Percentiles rank a stretch among this genome's conserved stretches.
These are phyloP conservation scores for Caenorhabditis afra DNA, from an alignment of 2,888 invertebrate genomes.

Conservation along the genomic window DNA sequence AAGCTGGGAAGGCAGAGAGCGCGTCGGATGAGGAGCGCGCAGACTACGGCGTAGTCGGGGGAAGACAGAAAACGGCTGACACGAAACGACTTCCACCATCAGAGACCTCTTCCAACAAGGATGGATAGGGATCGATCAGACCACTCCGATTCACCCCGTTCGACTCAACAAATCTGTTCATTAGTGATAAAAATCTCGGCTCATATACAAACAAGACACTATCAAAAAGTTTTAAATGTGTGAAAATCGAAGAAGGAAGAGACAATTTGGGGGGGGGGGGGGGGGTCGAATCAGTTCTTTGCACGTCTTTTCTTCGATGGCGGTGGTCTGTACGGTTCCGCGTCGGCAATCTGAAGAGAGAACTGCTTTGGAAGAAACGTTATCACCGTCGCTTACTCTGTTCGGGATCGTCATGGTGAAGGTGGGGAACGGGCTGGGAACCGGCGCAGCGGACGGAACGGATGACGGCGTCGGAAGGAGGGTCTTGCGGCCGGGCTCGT, in stretches of 20 bases:
- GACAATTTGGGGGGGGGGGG: too few relatives aligned
- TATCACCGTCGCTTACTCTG: neutral
- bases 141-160: neutral
- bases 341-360: constrained; percentile 5
- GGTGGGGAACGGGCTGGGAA: too few relatives aligned
- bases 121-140: constrained; percentile 11
- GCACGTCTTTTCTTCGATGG: neutral
- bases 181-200: too few relatives aligned
- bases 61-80: constrained; percentile 6
- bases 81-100: neutral
- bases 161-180: neutral
- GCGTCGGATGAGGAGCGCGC: neutral
- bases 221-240: too few relatives aligned
- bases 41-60: constrained; percentile 38
- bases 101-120: constrained; percentile 8
- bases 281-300: neutral
- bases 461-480: constrained; percentile 4
- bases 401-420: neutral
- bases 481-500: neutral
- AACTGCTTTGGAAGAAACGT: neutral
- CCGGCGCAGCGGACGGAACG: too few relatives aligned
- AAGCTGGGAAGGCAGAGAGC: neutral
- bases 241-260: too few relatives aligned
- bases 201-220: too few relatives aligned
- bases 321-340: neutral